These are phyloP conservation scores for Aphaenogaster rudis DNA, from an alignment of 1,140 invertebrate genomes.

Conservation along the genomic window DNA sequence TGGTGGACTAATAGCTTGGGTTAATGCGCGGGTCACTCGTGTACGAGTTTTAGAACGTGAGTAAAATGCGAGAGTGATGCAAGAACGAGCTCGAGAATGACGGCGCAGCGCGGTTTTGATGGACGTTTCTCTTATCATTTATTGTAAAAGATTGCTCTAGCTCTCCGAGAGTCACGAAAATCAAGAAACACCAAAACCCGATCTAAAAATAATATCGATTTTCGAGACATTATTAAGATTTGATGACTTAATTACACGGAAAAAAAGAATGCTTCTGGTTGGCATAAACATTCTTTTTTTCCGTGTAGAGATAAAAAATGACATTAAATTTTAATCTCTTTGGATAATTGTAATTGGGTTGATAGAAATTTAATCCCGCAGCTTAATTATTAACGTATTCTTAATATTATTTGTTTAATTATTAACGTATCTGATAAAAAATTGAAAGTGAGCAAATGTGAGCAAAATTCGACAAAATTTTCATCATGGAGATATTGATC, in stretches of 20 bases:
- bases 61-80: conserved; percentile 15
- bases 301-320: background rate
- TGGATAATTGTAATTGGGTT: background rate
- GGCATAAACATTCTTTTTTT: no score
- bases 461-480: conserved; percentile 12
- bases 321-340: conserved; percentile 26
- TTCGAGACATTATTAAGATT: no score
- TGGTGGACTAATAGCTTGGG: conserved; percentile 20
- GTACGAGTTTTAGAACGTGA: conserved; percentile 25
- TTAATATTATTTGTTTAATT: background rate
- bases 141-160: no score
- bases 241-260: no score
- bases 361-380: background rate
- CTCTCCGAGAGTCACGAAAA: no score
- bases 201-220: no score
- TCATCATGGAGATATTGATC: background rate
- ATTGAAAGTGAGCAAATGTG: background rate
- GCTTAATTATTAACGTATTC: conserved; percentile 20
- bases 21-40: conserved; percentile 21
- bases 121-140: background rate
- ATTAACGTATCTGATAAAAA: background rate
- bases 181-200: no score
- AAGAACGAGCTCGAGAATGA: conserved; percentile 8
- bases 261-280: no score
- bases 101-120: conserved; percentile 12